phyloP scores from a whole-genome alignment of 2,797 vertebrate species.

The Amniataba percoides region DNA sequence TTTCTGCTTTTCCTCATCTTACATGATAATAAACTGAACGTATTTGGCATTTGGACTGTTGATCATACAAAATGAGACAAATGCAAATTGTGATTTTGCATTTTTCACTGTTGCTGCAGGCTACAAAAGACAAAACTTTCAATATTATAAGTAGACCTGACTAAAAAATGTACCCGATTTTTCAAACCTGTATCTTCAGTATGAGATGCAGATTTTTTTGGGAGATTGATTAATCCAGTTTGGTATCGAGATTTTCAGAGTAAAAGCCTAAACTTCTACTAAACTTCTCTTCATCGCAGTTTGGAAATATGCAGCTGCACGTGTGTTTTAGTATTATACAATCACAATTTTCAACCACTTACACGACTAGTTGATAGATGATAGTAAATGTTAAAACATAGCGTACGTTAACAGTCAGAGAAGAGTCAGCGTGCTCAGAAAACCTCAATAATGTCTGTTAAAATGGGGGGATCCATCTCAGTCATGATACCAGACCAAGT shows the following conservation, averaged over 20 bases:
- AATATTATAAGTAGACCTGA: no score
- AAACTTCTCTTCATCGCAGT: conserved; percentile 6
- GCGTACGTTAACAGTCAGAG: background rate
- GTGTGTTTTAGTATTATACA: background rate
- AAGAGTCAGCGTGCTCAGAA: background rate
- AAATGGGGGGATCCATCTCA: no score
- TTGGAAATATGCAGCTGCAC: background rate
- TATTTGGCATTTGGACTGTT: no score
- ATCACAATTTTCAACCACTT: no score
- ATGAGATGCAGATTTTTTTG: background rate
- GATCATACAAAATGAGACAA: fast-evolving
- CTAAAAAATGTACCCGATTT: background rate
- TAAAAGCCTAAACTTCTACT: background rate
- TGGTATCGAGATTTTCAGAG: background rate
- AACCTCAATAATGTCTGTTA: no score
- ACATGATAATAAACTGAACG: background rate
- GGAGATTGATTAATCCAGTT: background rate
- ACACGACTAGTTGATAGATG: background rate
- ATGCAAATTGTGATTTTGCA: background rate
- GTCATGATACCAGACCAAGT: background rate
- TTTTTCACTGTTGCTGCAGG: background rate
- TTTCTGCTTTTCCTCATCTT: background rate
- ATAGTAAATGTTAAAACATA: background rate
- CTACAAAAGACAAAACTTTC: background rate
- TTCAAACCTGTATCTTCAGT: background rate